Percentiles rank a stretch among this genome's conserved stretches.
Conservation (phyloP, 2,797 vertebrate species). For the Heterohyrax brucei region DNA sequence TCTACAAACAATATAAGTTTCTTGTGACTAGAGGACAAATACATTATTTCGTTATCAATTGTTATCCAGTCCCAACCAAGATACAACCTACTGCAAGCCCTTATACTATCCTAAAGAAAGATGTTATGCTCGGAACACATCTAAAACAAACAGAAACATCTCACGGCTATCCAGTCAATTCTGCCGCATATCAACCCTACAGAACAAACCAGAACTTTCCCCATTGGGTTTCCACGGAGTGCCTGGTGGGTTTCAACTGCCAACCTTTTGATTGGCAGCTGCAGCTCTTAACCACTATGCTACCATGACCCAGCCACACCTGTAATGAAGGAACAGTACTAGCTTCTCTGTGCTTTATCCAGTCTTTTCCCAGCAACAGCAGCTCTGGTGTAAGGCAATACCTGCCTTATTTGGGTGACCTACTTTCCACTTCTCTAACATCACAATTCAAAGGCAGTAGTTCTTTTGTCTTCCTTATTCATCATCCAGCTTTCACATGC, state of each 20-base stretch:
- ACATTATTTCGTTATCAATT: background rate
- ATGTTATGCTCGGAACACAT: background rate
- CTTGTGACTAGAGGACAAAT: background rate
- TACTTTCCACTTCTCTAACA: background rate
- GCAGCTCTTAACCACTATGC: too few species aligned
- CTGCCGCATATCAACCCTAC: too few species aligned
- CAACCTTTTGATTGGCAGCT: too few species aligned
- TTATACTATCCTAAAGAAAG: background rate
- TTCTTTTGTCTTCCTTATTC: too few species aligned
- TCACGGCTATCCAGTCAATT: too few species aligned
- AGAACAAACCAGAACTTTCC: too few species aligned
- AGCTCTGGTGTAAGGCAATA: background rate
- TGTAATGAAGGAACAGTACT: background rate
- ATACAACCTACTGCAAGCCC: background rate
- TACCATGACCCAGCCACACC: background rate
- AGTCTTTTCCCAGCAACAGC: background rate
- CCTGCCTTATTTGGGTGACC: background rate
- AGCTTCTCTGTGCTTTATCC: background rate
- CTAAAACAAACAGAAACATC: too few species aligned
- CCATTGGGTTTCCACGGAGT: too few species aligned
- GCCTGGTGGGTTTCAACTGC: too few species aligned
- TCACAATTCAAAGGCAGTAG: too few species aligned
- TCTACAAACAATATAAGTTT: background rate
- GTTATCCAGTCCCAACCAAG: background rate
- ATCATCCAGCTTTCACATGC: too few species aligned